phyloP scores from a whole-genome alignment of 2,888 invertebrate species.

The Zaprionus obscuricornis region DNA sequence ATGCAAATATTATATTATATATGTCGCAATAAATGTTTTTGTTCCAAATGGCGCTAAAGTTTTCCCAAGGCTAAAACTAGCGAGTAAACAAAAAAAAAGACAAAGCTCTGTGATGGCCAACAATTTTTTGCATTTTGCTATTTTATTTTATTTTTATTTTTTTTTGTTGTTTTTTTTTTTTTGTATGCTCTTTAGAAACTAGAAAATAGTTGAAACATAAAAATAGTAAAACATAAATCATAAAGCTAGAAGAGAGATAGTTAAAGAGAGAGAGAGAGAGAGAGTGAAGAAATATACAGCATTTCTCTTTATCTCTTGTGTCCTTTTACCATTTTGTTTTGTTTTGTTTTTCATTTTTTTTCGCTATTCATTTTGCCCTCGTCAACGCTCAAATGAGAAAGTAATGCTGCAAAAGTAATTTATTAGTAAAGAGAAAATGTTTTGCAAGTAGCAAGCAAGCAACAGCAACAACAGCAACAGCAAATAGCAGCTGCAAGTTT shows the following conservation, averaged over 20 bases:
- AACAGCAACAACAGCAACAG: too few species aligned
- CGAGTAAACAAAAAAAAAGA: too few species aligned
- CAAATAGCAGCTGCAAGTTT: conserved; percentile 4
- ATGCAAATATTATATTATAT: conserved; percentile 35
- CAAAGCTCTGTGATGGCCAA: conserved; percentile 35
- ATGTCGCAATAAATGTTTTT: conserved; percentile 5
- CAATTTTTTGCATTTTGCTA: conserved; percentile 14
- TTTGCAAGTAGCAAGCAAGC: too few species aligned
- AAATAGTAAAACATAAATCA: conserved; percentile 43
- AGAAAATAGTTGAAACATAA: conserved; percentile 7
- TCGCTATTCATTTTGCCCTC: conserved; percentile 5
- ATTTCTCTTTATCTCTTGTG: neutral
- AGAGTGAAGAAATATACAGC: neutral
- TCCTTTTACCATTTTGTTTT: too few species aligned
- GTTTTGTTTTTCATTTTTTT: too few species aligned
- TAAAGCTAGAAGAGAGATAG: neutral
- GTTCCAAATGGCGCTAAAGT: neutral
- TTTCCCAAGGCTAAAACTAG: conserved; percentile 12
- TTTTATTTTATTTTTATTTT: conserved; percentile 7
- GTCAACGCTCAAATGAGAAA: conserved; percentile 48
- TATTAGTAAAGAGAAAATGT: too few species aligned
- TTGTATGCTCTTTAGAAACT: conserved; percentile 31
- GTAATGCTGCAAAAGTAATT: conserved; percentile 50
- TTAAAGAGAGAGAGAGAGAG: too few species aligned
- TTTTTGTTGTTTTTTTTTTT: conserved; percentile 8